Conservation (phyloP, 2,888 invertebrate species). For the Mimas tiliae region DNA sequence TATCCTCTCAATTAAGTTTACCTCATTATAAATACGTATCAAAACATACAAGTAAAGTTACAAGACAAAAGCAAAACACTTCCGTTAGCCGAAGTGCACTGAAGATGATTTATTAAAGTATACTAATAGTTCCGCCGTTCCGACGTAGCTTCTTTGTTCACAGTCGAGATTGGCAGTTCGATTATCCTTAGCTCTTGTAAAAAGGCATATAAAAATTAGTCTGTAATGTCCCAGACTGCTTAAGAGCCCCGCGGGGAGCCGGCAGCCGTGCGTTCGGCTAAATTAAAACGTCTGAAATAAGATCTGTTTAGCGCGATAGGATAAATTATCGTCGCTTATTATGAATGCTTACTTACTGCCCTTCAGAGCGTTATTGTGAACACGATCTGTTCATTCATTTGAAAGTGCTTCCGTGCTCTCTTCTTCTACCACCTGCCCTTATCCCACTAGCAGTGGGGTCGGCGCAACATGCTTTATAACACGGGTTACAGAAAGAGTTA, state of each 20-base stretch:
- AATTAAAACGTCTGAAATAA: constrained; percentile 74
- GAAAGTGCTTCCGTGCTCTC: constrained; percentile 2
- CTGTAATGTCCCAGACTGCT: constrained; percentile 76
- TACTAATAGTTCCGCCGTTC: constrained; percentile 57
- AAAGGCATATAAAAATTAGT: constrained; percentile 79
- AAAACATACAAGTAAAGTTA: constrained; percentile 24
- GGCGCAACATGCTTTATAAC: too few relatives aligned
- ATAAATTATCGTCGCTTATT: constrained; percentile 57
- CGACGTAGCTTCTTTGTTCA: constrained; percentile 64
- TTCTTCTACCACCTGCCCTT: too few relatives aligned
- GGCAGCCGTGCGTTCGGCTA: constrained; percentile 49
- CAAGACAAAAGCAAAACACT: constrained; percentile 34
- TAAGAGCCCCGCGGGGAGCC: constrained; percentile 73
- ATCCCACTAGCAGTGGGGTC: too few relatives aligned
- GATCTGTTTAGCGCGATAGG: constrained; percentile 56
- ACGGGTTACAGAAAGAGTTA: too few relatives aligned
- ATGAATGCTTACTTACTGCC: constrained; percentile 19
- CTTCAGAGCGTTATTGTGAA: constrained; percentile 32
- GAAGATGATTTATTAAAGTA: constrained; percentile 59
- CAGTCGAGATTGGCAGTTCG: constrained; percentile 79
- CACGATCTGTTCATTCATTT: constrained; percentile 19
- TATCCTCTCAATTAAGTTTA: neutral
- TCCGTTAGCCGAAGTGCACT: constrained; percentile 38
- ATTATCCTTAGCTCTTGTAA: constrained; percentile 74
- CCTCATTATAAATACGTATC: constrained; percentile 20